phyloP scores from a whole-genome alignment of 1,140 invertebrate genomes.

The Sminthurinus signatus region DNA sequence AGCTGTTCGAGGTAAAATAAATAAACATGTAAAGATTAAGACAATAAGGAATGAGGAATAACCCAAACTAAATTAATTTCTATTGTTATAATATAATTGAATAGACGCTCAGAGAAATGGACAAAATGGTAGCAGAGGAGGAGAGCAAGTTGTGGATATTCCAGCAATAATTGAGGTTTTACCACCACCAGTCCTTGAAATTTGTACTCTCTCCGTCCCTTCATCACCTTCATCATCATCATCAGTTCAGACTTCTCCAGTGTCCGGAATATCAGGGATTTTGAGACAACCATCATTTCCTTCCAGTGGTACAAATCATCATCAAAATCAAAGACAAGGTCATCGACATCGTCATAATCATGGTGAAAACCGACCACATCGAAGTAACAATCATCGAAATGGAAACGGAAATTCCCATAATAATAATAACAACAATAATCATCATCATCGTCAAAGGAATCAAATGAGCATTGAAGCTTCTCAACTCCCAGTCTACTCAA shows the following conservation, averaged over 20 bases:
- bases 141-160: not conserved
- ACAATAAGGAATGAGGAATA: too few relatives aligned
- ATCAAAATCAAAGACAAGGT: not conserved
- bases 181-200: slow-evolving; percentile 28
- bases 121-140: not conserved
- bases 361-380: not conserved
- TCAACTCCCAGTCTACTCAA: too few relatives aligned
- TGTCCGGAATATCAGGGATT: too few relatives aligned
- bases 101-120: not conserved
- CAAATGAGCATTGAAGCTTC: too few relatives aligned
- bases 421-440: not conserved
- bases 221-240: not conserved
- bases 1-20: slow-evolving; percentile 50
- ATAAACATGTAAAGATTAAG: too few relatives aligned
- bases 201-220: slow-evolving; percentile 28
- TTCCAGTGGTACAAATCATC: too few relatives aligned
- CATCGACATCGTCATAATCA: slow-evolving; percentile 33
- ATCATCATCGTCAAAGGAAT: not conserved
- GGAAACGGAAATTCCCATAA: too few relatives aligned
- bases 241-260: slow-evolving; percentile 6
- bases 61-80: too few relatives aligned
- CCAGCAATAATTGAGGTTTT: slow-evolving; percentile 1
- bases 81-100: too few relatives aligned
- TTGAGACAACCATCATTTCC: too few relatives aligned
- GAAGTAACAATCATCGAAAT: not conserved